A percentile compares a stretch with the other conserved stretches of the same genome.
These are phyloP conservation scores for Lasioglossum leucozonium DNA, from an alignment of 2,888 invertebrate genomes.

Conservation along the genomic window DNA sequence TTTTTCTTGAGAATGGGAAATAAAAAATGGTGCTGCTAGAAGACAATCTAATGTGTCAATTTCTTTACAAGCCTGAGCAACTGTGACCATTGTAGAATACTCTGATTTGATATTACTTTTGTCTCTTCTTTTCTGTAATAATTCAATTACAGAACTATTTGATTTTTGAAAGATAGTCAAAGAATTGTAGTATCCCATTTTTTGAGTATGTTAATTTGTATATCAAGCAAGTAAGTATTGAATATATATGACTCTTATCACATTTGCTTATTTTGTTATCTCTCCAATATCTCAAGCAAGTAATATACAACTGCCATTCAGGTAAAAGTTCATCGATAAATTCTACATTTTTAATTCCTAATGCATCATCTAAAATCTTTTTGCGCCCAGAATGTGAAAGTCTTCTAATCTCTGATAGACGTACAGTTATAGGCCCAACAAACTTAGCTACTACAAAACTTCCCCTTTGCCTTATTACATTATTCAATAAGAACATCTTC, in stretches of 20 bases:
- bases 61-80: constrained; percentile 85
- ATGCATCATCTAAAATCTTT: constrained; percentile 85
- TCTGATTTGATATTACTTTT: not conserved
- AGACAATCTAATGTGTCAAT: constrained; percentile 87
- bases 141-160: constrained; percentile 77
- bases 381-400: constrained; percentile 73
- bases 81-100: constrained; percentile 74
- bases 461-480: constrained; percentile 69
- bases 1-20: constrained; percentile 86
- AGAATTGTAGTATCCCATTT: constrained; percentile 86
- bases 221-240: constrained; percentile 87
- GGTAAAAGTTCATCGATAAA: constrained; percentile 85
- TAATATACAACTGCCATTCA: constrained; percentile 87
- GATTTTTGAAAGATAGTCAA: constrained; percentile 85
- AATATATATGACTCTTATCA: constrained; percentile 85
- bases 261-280: constrained; percentile 82
- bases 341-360: constrained; percentile 84
- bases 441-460: constrained; percentile 43
- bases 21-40: constrained; percentile 86
- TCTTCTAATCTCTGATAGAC: constrained; percentile 78
- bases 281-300: constrained; percentile 87
- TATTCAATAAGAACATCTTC: constrained; percentile 71
- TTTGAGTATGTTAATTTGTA: constrained; percentile 87
- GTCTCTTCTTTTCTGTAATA: not conserved
- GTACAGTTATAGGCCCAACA: constrained; percentile 39